Evolutionary conservation across 2,797 vertebrate genomes (phyloP).

Genomic region (Ammospiza maritima): DNA sequence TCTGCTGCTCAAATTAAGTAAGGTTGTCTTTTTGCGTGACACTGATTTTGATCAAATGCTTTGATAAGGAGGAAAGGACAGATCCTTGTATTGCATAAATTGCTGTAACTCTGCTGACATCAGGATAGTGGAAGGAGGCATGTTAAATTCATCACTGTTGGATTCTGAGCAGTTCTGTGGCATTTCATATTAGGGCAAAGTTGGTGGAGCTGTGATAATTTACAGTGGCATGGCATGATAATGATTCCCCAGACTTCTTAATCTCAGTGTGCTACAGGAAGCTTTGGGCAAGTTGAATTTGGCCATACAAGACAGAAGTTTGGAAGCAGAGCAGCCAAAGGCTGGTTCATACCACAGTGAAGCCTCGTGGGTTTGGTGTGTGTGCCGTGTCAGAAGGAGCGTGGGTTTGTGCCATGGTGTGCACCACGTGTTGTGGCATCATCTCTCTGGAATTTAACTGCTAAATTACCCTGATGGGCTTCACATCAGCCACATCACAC

Average conservation of each 20-base stretch:
- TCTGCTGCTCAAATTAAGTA: constrained; percentile 41
- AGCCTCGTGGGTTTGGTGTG: neutral
- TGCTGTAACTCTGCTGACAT: constrained; percentile 45
- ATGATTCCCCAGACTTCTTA: constrained; percentile 2
- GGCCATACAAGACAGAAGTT: neutral
- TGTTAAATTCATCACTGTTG: constrained; percentile 39
- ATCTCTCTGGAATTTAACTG: neutral
- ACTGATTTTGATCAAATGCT: constrained; percentile 55
- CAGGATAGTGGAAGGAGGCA: constrained; percentile 8
- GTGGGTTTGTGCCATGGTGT: neutral
- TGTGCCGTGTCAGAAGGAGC: neutral
- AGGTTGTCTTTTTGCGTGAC: constrained; percentile 51
- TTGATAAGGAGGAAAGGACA: constrained; percentile 55
- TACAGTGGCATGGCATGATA: neutral
- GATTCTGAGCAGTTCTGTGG: constrained; percentile 15
- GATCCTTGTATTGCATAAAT: constrained; percentile 47
- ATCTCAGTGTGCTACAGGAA: neutral
- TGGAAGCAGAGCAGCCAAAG: neutral
- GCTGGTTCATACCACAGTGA: neutral
- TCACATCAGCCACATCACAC: neutral
- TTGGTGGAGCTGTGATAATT: neutral
- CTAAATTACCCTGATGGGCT: neutral
- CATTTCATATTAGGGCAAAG: neutral
- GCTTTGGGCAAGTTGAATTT: constrained; percentile 8
- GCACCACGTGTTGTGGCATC: neutral